These are phyloP conservation scores for Zaprionus davidi DNA, from an alignment of 1,140 invertebrate species.

Conservation along the genomic window DNA sequence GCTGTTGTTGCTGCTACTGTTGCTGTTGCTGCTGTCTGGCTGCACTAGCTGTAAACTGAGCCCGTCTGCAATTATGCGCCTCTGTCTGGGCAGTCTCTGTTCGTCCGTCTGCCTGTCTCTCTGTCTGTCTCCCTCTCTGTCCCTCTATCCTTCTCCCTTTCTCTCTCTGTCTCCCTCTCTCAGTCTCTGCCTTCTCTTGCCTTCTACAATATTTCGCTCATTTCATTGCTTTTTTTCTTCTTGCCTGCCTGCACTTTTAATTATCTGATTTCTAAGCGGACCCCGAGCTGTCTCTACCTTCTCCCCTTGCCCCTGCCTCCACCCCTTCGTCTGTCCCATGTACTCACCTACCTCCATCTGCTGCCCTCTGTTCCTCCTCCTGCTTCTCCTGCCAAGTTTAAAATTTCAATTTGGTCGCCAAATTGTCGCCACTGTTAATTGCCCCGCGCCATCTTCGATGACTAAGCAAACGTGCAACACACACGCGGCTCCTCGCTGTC, in stretches of 20 bases:
- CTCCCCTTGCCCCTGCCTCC: background rate
- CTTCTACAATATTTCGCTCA: conserved; percentile 37
- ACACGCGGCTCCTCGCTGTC: conserved; percentile 26
- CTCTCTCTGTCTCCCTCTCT: background rate
- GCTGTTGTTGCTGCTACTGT: conserved; percentile 37
- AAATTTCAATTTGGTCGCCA: conserved; percentile 68
- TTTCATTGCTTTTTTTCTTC: conserved; percentile 39
- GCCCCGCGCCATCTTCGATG: conserved; percentile 50
- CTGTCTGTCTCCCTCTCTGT: conserved; percentile 16
- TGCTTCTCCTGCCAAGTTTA: background rate
- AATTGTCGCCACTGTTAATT: conserved; percentile 72
- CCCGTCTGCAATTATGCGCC: conserved; percentile 76
- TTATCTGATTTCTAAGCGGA: conserved; percentile 51
- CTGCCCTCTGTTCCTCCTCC: no score
- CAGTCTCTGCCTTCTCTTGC: conserved; percentile 1
- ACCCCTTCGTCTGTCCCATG: no score
- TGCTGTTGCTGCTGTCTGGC: conserved; percentile 53
- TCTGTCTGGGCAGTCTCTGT: conserved; percentile 64
- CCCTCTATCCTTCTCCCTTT: background rate
- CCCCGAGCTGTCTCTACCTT: background rate
- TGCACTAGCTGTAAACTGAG: conserved; percentile 75
- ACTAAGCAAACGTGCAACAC: conserved; percentile 32
- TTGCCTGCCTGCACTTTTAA: conserved; percentile 27
- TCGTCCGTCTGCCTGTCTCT: conserved; percentile 40
- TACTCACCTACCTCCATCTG: no score